Base-by-base conservation (phyloP, 1,140 invertebrate genomes). In the Calephelis nemesis region DNA sequence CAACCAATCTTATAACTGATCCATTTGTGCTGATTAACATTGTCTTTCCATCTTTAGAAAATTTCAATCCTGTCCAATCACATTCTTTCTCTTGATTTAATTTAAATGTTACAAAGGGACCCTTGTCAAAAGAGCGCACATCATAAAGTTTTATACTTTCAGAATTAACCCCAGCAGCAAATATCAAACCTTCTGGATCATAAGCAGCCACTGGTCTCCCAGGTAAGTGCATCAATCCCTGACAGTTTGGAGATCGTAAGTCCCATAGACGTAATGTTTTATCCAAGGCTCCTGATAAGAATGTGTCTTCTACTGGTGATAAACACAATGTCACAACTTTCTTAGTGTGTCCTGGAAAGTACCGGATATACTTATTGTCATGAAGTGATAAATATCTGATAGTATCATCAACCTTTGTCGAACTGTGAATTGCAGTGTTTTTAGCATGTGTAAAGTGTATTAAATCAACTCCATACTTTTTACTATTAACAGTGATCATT, bases 381-480 rank as follows among this genome's bases (percentile, higher is more conserved):
- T 99, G 98, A 4, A 99, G 92, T 62, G 98, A 99, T 47, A 99
- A 92, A 92, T 99, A 99, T 79, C 99, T 93, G 69, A 99, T 98
- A 6, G 98, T 99, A 87, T 99, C 98, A 92, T 99, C 99, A 49
- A 99, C 95, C 95, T 99, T 99, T 3, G 99, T 99, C 6, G 98
- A 99, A 91, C 98, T 98, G 88, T 99, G 99, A 79, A 99, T 98
- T 1, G 98, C 99, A 62, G 98, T 99, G 82, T 99, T 99, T 83
- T 98, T 97, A 0, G 98, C 97, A 90, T 99, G 98, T 42, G 98
- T 99, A 83, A 99, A 99, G 84, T 99, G 97, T 77, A 99, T 99
- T 48, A 99, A 90, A 93, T 99, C 98, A 45, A 99, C 99, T 68
- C 99, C 99, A 94, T 99, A 99, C 87, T 99, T 99, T 92, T 99